These are phyloP conservation scores for Dusona sp. DNA, from an alignment of 2,888 invertebrate genomes.

Conservation along the genomic window DNA sequence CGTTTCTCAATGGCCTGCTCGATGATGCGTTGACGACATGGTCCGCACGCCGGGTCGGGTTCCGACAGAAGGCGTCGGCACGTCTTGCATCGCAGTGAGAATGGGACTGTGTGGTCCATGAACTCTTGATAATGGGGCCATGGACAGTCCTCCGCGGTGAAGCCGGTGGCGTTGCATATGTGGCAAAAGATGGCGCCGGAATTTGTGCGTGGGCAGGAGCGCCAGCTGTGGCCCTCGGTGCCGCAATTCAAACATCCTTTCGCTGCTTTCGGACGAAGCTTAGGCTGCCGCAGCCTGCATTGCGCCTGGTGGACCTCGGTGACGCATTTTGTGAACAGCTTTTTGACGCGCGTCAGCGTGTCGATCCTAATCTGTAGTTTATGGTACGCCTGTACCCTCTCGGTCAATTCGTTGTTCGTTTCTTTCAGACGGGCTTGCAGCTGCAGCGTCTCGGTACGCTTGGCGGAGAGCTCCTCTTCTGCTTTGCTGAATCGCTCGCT, in stretches of 20 bases:
- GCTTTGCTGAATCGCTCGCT: background rate
- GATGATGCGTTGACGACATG: background rate
- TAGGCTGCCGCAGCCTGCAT: constrained; percentile 19
- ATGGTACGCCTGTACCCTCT: background rate
- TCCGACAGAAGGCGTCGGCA: constrained; percentile 23
- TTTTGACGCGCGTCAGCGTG: background rate
- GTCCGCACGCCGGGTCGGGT: background rate
- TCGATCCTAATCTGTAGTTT: background rate
- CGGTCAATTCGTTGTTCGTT: background rate
- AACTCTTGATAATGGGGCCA: background rate
- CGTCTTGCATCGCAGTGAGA: background rate
- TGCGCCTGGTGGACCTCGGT: constrained; percentile 5
- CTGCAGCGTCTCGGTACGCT: background rate
- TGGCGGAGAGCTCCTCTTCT: background rate
- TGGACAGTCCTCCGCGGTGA: background rate
- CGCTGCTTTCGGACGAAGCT: constrained; percentile 3
- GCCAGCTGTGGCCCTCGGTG: constrained; percentile 18
- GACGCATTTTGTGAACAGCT: background rate
- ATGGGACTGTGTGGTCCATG: background rate
- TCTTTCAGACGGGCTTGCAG: background rate
- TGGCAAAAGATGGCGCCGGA: background rate
- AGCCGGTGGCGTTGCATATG: background rate
- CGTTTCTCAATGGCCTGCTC: background rate
- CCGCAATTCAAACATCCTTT: constrained; percentile 22
- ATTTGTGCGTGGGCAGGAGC: background rate